phyloP scores from a whole-genome alignment of 2,113 vertebrate species.

The Platichthys stellatus region DNA sequence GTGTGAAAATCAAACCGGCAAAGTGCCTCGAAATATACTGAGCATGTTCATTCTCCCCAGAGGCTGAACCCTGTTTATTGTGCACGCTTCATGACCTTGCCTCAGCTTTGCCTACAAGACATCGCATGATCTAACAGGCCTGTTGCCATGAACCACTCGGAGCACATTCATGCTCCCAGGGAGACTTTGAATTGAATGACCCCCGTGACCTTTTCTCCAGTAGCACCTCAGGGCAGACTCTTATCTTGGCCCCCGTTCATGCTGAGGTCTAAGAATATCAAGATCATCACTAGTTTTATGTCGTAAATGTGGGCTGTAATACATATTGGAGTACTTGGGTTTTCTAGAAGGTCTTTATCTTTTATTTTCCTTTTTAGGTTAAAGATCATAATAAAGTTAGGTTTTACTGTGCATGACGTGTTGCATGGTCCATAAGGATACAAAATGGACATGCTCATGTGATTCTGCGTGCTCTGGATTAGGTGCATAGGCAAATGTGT shows the following conservation, averaged over 20 bases:
- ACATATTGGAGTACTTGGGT: not conserved
- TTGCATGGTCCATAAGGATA: not conserved
- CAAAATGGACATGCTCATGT: not conserved
- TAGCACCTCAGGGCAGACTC: constrained; percentile 9
- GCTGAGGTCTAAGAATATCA: not conserved
- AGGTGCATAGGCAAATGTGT: not conserved
- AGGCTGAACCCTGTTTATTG: not conserved
- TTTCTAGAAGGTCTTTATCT: not conserved
- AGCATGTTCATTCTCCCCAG: not conserved
- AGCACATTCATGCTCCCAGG: not conserved
- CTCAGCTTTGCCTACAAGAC: not conserved
- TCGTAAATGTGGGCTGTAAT: not conserved
- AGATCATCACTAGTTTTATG: not conserved
- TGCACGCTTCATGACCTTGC: constrained; percentile 11
- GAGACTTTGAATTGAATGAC: constrained; percentile 30
- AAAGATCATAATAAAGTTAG: not conserved
- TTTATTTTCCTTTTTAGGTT: not conserved
- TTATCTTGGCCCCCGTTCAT: not conserved
- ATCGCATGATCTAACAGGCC: constrained; percentile 9
- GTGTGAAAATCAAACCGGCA: not conserved
- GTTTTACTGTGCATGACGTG: not conserved
- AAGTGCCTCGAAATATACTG: not conserved
- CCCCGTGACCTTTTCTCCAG: constrained; percentile 15
- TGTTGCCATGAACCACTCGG: constrained; percentile 12
- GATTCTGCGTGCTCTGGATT: not conserved